Conservation (phyloP, 2,797 vertebrate species). For the Sardinella longiceps region DNA sequence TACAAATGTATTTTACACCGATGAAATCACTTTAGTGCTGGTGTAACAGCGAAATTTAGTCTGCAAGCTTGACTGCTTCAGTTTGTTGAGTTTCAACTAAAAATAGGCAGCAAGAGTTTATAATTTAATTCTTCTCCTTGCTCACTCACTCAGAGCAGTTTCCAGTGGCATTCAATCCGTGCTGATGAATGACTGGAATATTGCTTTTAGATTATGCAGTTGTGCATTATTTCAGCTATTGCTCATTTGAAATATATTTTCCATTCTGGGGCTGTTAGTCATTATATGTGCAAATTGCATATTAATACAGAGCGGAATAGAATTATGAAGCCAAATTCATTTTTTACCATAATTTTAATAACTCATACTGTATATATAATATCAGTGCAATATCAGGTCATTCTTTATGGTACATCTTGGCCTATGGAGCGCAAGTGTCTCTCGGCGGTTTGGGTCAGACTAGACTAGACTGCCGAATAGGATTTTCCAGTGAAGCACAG, state of each 20-base stretch:
- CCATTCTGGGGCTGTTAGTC: background rate
- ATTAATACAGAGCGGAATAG: background rate
- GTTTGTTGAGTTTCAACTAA: background rate
- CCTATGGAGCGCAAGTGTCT: background rate
- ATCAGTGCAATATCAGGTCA: background rate
- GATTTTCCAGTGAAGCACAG: constrained; percentile 6
- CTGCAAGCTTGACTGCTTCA: constrained; percentile 44
- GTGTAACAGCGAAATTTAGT: background rate
- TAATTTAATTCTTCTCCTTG: background rate
- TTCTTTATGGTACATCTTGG: background rate
- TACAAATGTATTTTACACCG: background rate
- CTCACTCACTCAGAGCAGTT: background rate
- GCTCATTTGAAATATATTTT: background rate
- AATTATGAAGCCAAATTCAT: background rate
- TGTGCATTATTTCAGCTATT: background rate
- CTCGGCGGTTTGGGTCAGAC: background rate
- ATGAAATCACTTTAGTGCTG: background rate
- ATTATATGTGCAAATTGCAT: constrained; percentile 11
- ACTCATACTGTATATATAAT: background rate
- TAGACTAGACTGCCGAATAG: background rate
- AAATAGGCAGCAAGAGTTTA: background rate
- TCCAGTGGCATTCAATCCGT: background rate
- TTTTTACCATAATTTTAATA: background rate
- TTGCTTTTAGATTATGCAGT: constrained; percentile 12
- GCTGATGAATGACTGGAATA: background rate